phyloP scores from a whole-genome alignment of 2,113 vertebrate species.

The Proteles cristata region DNA sequence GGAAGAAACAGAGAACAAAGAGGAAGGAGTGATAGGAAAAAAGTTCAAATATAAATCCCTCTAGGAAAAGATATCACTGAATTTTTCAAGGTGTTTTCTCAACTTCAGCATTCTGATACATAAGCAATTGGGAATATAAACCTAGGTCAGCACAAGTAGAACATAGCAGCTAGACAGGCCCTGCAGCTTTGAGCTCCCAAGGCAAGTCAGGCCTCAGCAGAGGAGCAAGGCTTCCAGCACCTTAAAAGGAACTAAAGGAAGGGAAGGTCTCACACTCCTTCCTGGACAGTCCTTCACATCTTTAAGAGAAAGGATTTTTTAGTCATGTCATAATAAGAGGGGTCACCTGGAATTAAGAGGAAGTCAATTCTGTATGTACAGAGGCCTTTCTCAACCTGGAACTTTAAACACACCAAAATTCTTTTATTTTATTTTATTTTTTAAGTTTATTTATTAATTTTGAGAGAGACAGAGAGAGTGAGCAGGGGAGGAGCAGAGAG shows the following conservation, averaged over 20 bases:
- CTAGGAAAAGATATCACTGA: background rate
- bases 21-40: background rate
- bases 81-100: slow-evolving; percentile 36
- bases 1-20: background rate
- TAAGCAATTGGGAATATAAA: background rate
- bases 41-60: background rate
- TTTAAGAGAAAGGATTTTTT: background rate
- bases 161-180: slow-evolving; percentile 24
- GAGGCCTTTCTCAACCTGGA: background rate
- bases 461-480: too few relatives aligned
- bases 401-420: background rate
- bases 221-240: background rate
- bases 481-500: too few relatives aligned
- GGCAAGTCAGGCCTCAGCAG: slow-evolving; percentile 11
- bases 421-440: background rate
- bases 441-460: too few relatives aligned
- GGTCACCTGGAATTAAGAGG: background rate
- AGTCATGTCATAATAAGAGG: background rate
- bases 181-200: slow-evolving; percentile 16
- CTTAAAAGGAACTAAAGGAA: slow-evolving; percentile 30
- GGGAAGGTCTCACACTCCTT: background rate
- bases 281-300: background rate
- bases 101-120: background rate
- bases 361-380: background rate
- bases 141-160: background rate